A percentile compares a stretch with the other conserved stretches of the same genome.
These are phyloP conservation scores for Thinocorus orbignyianus DNA, from an alignment of 2,113 vertebrate genomes.

Conservation along the genomic window DNA sequence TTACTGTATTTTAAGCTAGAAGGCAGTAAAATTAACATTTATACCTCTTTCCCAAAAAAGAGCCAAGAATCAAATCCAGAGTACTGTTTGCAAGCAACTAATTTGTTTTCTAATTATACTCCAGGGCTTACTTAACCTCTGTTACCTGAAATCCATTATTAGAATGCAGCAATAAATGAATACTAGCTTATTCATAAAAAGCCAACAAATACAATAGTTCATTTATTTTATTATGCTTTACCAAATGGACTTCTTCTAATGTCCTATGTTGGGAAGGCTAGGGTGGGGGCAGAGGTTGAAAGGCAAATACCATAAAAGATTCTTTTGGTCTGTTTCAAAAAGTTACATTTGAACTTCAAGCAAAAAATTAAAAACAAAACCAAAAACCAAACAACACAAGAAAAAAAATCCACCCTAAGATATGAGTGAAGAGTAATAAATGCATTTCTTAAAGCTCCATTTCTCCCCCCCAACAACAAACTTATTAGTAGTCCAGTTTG, in stretches of 20 bases:
- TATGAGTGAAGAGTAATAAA: neutral
- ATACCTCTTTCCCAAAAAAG: conserved; percentile 63
- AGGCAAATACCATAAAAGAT: neutral
- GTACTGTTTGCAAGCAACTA: conserved; percentile 67
- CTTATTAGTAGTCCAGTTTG: neutral
- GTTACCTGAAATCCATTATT: conserved; percentile 72
- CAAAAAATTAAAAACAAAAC: neutral
- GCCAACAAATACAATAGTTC: conserved; percentile 69
- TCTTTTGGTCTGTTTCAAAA: neutral
- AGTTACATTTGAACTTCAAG: neutral
- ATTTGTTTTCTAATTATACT: conserved; percentile 74
- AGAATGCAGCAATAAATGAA: conserved; percentile 72
- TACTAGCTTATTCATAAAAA: conserved; percentile 76
- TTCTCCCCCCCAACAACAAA: neutral
- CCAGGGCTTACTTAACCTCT: conserved; percentile 69
- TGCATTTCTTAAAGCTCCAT: neutral
- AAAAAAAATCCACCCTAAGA: neutral
- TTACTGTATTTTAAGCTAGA: conserved; percentile 73
- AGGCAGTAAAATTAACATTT: conserved; percentile 73
- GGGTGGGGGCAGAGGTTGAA: neutral
- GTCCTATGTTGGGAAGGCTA: neutral
- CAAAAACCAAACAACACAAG: neutral
- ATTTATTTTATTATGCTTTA: conserved; percentile 65
- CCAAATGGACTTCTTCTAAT: conserved; percentile 29
- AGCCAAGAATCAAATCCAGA: conserved; percentile 49